Evolutionary conservation across 2,888 invertebrate species (phyloP), one percentile per base, ranked within the genome.

Genomic region (Phyllotreta cruciferae): DNA sequence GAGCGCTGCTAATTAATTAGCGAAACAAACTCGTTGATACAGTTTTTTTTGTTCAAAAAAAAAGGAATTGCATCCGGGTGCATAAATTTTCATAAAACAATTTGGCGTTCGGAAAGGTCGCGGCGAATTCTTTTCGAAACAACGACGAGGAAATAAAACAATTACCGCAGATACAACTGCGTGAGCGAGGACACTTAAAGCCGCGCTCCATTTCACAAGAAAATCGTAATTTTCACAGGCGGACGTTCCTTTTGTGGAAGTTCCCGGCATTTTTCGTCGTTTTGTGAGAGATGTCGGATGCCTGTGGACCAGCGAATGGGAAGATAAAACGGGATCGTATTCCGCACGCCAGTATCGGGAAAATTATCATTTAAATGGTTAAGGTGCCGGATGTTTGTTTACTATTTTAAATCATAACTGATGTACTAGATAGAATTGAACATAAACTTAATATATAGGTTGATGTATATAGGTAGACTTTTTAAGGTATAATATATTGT

Each of bases 161-260:
- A 67, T 71, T 66, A 70, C 60, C 44, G 47, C 47, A 63, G 38
- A 60, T 62, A 67, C 63, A 67, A 70, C 64, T 64, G 66, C 68
- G 64, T 62, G 65, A 66, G 64, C 54, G 45, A 56, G 61, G 64
- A 66, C 68, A 66, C 63, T 66, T 54, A 58, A 60, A 42, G 63
- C 55, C 66, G 62, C 66, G 68, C 68, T 62, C 68, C 67, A 70
- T 71, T 71, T 68, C 69, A 67, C 69, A 63, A 36, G 67, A 55
- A 62, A 56, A 63, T 55, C 64, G 65, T 71, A 70, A 70, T 70
- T 71, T 57, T 49, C 45, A 41, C 52, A 34, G 24, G 42, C 58
- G 45, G 56, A 56, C 36, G 52, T 49, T 39, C 24, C 52, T 62
- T 57, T 57, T 52, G 35, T 57, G 53, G 24, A 9, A 52, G 47